A percentile compares a stretch with the other conserved stretches of the same genome.
These are phyloP conservation scores for Thamnaconus septentrionalis DNA, from an alignment of 2,113 vertebrate genomes.

Conservation along the genomic window DNA sequence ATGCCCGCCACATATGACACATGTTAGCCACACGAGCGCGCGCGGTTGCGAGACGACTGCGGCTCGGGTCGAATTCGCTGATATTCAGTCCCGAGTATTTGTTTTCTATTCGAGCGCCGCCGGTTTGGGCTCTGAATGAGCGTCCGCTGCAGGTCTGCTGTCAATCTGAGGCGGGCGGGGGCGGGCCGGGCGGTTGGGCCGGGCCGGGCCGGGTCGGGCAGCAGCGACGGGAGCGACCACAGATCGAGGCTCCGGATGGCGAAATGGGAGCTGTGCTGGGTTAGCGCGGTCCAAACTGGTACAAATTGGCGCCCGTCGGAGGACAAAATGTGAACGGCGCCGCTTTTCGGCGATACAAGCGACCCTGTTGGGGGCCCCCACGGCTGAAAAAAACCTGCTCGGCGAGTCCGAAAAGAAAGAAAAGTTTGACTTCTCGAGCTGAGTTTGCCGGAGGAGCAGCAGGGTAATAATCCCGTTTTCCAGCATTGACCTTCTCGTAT, in stretches of 20 bases:
- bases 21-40: background rate
- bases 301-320: constrained; percentile 26
- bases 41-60: background rate
- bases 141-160: constrained; percentile 63
- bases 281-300: constrained; percentile 41
- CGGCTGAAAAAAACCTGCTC: constrained; percentile 48
- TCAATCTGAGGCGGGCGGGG: constrained; percentile 49
- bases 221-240: constrained; percentile 57
- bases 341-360: background rate
- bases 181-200: too few species aligned
- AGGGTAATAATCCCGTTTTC: constrained; percentile 59
- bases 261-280: constrained; percentile 40
- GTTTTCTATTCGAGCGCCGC: constrained; percentile 61
- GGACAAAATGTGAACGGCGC: constrained; percentile 17
- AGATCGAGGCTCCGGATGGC: constrained; percentile 47
- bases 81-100: constrained; percentile 76
- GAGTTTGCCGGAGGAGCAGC: constrained; percentile 23
- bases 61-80: constrained; percentile 60
- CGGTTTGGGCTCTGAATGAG: constrained; percentile 66
- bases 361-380: constrained; percentile 33
- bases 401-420: background rate
- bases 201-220: constrained; percentile 47
- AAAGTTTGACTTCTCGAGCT: constrained; percentile 27
- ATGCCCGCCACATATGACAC: background rate
- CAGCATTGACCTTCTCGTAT: constrained; percentile 44